These are phyloP conservation scores for Pteromalus puparum DNA, from an alignment of 1,140 invertebrate species.

Conservation along the genomic window DNA sequence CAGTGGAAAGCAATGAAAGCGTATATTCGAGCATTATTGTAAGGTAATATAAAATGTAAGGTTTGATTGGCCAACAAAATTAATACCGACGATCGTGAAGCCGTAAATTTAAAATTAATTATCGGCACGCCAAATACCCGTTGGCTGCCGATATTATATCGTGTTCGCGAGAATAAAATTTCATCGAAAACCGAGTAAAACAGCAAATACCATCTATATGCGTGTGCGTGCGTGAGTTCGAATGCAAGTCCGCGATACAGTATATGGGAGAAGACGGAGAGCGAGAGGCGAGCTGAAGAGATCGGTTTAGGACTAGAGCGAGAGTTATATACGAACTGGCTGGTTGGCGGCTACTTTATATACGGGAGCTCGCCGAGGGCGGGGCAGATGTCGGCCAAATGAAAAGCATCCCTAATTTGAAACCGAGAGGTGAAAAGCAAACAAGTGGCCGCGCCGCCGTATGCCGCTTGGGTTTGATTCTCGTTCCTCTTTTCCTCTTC, in stretches of 20 bases:
- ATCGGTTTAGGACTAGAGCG: constrained; percentile 35
- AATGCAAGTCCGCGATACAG: neutral
- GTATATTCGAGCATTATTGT: neutral
- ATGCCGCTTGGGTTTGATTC: constrained; percentile 34
- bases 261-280: neutral
- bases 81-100: neutral
- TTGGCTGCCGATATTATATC: too few species aligned
- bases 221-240: too few species aligned
- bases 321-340: neutral
- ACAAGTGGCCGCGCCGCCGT: constrained; percentile 49
- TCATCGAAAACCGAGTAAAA: too few species aligned
- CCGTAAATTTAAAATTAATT: constrained; percentile 1
- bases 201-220: too few species aligned
- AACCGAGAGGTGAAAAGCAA: constrained; percentile 59
- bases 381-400: constrained; percentile 59
- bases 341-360: constrained; percentile 49
- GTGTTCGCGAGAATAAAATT: too few species aligned
- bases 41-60: neutral
- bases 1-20: neutral
- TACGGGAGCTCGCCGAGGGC: constrained; percentile 59
- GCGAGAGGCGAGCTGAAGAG: neutral
- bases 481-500: neutral
- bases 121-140: neutral
- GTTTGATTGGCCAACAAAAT: neutral
- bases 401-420: constrained; percentile 64